Evolutionary conservation across 2,113 vertebrate genomes (phyloP), one percentile per base, ranked within the genome.

Genomic region (Puma concolor): DNA sequence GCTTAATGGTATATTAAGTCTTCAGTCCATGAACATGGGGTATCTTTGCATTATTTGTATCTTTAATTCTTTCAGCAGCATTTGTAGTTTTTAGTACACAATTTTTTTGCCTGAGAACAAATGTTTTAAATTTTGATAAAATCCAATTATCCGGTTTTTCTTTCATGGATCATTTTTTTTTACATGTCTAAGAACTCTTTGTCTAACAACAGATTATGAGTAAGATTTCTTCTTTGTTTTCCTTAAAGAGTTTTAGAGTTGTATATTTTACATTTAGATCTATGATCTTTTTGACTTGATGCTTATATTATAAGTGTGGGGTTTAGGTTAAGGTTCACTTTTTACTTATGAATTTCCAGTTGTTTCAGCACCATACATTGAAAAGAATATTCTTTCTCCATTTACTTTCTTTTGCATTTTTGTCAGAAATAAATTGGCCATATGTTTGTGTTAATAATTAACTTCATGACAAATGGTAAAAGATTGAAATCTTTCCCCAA

Each of bases 261-360:
- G 2, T 84, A 72, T 87, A 80, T 91, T 91, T 92, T 79, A 92
- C 44, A 63, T 77, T 81, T 97, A 93, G 8, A 60, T 94, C 63
- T 84, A 19, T 95, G 38, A 85, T 88, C 38, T 84, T 74, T 95
- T 97, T 94, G 72, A 87, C 88, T 90, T 94, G 54, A 44, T 67
- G 29, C 88, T 96, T 97, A 83, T 76, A 64, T 93, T 93, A 80
- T 21, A 92, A 44, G 57, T 92, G 33, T 66, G 63, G 96, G 23
- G 17, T 66, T 63, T 72, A 96, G 38, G 31, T 76, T 88, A 74
- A 97, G 21, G 10, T 92, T 94, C 36, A 95, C 57, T 71, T 72
- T 96, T 85, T 88, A 67, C 13, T 17, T 86, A 13, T 63, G 38
- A 92, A 54, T 94, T 52, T 88, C 44, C 15, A 33, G 2, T 95